Conservation (phyloP, 2,888 invertebrate genomes). For the Diogma glabrata region DNA sequence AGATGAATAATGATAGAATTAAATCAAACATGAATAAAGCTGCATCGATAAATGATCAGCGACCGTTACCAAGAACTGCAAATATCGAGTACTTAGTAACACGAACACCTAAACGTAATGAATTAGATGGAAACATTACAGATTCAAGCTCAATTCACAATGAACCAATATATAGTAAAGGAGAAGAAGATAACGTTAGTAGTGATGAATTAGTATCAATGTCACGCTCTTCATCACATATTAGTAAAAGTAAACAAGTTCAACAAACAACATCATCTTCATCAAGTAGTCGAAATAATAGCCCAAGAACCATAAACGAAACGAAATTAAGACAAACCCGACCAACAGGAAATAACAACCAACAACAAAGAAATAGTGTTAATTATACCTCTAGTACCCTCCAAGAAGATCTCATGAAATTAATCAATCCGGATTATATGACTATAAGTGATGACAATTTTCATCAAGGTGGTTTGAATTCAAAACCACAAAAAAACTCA, state of each 20-base stretch:
- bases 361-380: conserved; percentile 27
- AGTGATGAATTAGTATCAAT: conserved; percentile 14
- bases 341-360: conserved; percentile 35
- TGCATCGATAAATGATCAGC: conserved; percentile 29
- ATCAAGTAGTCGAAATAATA: conserved; percentile 45
- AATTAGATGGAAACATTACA: conserved; percentile 20
- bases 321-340: conserved; percentile 43
- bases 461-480: conserved; percentile 16
- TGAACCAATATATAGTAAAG: conserved; percentile 24
- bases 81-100: conserved; percentile 38
- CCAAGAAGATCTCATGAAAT: conserved; percentile 75
- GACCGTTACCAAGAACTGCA: conserved; percentile 37
- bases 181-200: conserved; percentile 6
- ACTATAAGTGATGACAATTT: conserved; percentile 29
- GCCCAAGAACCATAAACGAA: conserved; percentile 47
- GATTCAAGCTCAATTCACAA: conserved; percentile 42
- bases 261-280: conserved; percentile 37
- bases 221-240: conserved; percentile 19
- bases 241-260: conserved; percentile 28
- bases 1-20: conserved; percentile 19
- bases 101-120: conserved; percentile 28
- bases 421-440: conserved; percentile 69
- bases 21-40: conserved; percentile 18
- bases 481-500: conserved; percentile 18
- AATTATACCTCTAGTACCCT: conserved; percentile 41